Base-by-base conservation (phyloP, 2,113 vertebrate species). In the Phaethornis superciliosus region DNA sequence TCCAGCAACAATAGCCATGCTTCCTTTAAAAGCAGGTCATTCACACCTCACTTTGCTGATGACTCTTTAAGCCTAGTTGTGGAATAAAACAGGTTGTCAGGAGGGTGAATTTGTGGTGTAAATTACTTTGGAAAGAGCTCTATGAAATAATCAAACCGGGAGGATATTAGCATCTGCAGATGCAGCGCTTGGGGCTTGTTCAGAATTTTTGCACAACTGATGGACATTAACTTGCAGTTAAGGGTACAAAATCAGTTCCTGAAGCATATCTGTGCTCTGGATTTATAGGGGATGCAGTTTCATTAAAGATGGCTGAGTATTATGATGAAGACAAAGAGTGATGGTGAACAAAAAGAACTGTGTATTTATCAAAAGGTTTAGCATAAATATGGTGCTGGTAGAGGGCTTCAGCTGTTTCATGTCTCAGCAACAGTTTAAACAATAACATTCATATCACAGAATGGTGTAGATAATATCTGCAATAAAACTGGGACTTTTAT, bases 371-470 rank as follows among this genome's bases (percentile, higher is more conserved):
- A 90, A 94, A 95, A 83, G 70, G 74, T 46, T 88, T 92, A 94
- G 91, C 94, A 89, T 94, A 96, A 92, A 96, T 89, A 93, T 9
- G 75, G 81, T 69, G 89, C 89, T 72, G 51, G 69, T 76, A 77
- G 91, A 88, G 37, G 77, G 51, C 81, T 95, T 96, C 94, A 95
- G 95, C 94, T 93, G 95, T 76, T 94, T 95, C 93, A 95, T 93
- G 94, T 94, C 93, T 95, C 84, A 89, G 91, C 93, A 94, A 95
- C 96, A 89, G 94, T 96, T 97, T 85, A 94, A 95, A 96, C 97
- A 97, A 97, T 97, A 97, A 95, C 95, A 89, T 96, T 95, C 95
- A 94, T 96, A 97, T 97, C 96, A 75, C 6, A 96, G 95, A 96
- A 94, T 42, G 93, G 94, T 90, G 88, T 81, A 95, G 97, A 97